Base-by-base conservation (phyloP, 2,113 vertebrate species). In the Ailuropoda melanoleuca region DNA sequence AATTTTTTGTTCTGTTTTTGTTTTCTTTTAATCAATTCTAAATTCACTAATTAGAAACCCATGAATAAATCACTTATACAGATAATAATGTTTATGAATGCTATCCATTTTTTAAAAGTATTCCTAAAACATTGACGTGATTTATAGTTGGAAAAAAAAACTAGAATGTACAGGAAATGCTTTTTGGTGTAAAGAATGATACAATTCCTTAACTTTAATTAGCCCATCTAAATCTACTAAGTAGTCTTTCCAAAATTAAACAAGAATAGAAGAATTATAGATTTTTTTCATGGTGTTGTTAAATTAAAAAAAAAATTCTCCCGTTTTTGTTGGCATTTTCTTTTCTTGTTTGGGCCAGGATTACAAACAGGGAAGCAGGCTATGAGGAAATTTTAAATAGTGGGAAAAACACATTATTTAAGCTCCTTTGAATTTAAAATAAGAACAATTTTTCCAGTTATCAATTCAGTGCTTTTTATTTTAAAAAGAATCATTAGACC, bases 371-470 rank as follows among this genome's bases (percentile, higher is more conserved):
- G 5, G 93, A 86, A 95, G 29, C 26, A 84, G 17, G 93, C 15
- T 68, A 17, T 58, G 46, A 87, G 77, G 53, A 92, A 55, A 37
- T 81, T 82, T 89, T 80, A 81, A 93, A 88, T 56, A 86, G n/a
- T 60, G 11, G 31, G 19, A 34, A 95, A 80, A 85, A 64, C 37
- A 96, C 74, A 18, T 87, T 62, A 89, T 66, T 24, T 86, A 92
- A 62, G 15, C 4, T 37, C 93, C 90, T 95, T 92, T 68, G 14
- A 90, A 90, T 91, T 97, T 94, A 84, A 95, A 96, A 66, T 87
- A 83, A 88, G 23, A 95, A 92, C 14, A 21, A 37, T 80, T 37
- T 92, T 96, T 88, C n/a, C 72, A 96, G 34, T 56, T 74, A 92
- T 74, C 29, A 92, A 58, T 78, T 89, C 34, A 64, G 60, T 84